Percentiles rank a stretch among this genome's conserved stretches.
Conservation (phyloP, 2,888 invertebrate species). For the Oscheius sp. region DNA sequence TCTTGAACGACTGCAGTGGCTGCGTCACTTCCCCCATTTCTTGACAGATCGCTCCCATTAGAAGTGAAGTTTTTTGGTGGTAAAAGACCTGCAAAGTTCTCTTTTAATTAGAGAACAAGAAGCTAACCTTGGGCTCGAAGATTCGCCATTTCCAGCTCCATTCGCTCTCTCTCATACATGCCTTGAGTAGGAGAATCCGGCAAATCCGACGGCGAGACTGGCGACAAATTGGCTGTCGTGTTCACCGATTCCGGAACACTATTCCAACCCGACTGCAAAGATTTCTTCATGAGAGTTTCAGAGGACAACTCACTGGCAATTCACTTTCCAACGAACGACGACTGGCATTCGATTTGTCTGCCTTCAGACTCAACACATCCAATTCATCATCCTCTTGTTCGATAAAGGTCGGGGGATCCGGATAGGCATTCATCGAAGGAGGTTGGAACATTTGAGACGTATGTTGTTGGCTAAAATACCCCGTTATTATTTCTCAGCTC, state of each 20-base stretch:
- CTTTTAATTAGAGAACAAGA: not conserved
- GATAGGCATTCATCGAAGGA: not conserved
- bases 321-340: conserved; percentile 17
- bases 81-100: not conserved
- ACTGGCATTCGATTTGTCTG: conserved; percentile 19
- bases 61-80: not conserved
- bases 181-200: conserved; percentile 64
- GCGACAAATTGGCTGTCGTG: conserved; percentile 53
- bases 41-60: conserved; percentile 16
- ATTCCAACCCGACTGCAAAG: conserved; percentile 42
- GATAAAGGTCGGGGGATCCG: not conserved
- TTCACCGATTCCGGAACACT: conserved; percentile 51
- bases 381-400: conserved; percentile 31
- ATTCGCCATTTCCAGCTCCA: not conserved
- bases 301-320: not conserved
- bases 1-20: conserved; percentile 29
- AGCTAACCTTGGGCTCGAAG: not conserved
- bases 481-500: no score
- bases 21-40: conserved; percentile 22
- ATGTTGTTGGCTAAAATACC: not conserved
- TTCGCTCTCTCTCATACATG: conserved; percentile 12
- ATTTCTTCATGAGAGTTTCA: no score
- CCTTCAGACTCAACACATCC: conserved; percentile 33
- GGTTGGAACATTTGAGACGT: conserved; percentile 8
- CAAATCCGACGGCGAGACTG: conserved; percentile 57